phyloP scores from a whole-genome alignment of 2,797 vertebrate species.

The Percopsis omiscomaycus region DNA sequence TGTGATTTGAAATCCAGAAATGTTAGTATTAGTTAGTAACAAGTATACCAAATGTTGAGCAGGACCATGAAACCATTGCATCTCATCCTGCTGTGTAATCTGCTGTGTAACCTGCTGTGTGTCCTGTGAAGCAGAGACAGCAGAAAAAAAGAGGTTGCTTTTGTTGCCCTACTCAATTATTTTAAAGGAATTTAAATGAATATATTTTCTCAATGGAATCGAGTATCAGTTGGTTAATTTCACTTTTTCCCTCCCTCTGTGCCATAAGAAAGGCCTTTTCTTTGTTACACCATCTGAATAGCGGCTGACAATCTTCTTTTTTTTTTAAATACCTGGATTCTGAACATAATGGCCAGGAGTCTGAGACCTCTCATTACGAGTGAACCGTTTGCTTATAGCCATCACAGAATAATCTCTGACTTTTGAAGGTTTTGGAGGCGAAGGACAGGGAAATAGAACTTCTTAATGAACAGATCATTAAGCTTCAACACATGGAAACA shows the following conservation, averaged over 20 bases:
- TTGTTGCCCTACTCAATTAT: no score
- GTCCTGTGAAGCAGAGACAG: no score
- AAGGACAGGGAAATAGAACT: conserved; percentile 88
- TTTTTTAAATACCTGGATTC: background rate
- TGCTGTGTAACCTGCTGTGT: no score
- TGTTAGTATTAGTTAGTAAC: background rate
- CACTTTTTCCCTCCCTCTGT: background rate
- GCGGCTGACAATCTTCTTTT: no score
- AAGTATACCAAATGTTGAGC: background rate
- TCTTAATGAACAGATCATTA: conserved; percentile 88
- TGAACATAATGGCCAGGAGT: background rate
- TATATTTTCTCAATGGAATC: no score
- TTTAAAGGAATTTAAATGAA: no score
- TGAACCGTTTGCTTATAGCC: conserved; percentile 66
- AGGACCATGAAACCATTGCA: no score
- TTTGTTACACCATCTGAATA: background rate
- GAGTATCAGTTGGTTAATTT: background rate
- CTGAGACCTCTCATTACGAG: background rate
- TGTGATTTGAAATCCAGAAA: background rate
- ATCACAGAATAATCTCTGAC: conserved; percentile 80
- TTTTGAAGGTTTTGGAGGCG: conserved; percentile 86
- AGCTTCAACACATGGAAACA: conserved; percentile 83
- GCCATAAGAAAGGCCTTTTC: background rate
- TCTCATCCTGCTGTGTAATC: no score
- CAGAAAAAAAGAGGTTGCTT: no score